Evolutionary conservation across 2,113 vertebrate genomes (phyloP), one percentile per base, ranked within the genome.

Genomic region (Mus spicilegus): DNA sequence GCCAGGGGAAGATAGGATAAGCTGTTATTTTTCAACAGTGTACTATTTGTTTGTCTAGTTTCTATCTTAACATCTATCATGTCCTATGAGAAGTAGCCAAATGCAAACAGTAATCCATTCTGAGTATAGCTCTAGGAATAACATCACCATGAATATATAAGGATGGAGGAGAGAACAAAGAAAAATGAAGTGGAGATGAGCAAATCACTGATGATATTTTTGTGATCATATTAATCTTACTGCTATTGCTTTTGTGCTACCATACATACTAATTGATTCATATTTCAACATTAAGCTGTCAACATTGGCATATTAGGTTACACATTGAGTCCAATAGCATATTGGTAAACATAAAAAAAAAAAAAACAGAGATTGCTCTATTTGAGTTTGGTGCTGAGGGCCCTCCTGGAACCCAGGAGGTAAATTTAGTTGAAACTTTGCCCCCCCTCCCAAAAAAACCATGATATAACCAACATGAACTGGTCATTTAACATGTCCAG

Each of bases 391-490:
- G 67, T 84, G 75, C 39, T 77, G 20, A 91, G 11, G 19, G 12
- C 8, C 13, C 75, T 61, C 17, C n/a, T 5, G 28, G n/a, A 26
- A 73, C 6, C 19, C 22, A 77, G 39, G 28, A 75, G 42, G 30
- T 63, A 91, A 94, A 93, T 67, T 88, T 94, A 93, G 65, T 90
- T 94, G 72, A 91, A 56, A 96, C 69, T n/a, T 72, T 85, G 4
- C 17, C 88, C 42, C 42, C 42, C 49, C n/a, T n/a, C n/a, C 22
- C 22, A 63, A 63, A 67, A 69, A 51, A 86, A 30, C 67, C 67
- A 14, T 73, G 85, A 58, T 39, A 91, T 0, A 94, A 67, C 17
- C 78, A 90, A 88, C 4, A 39, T 49, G 54, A 72, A 75, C 33
- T 65, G 30, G 24, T 88, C 42, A 87, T 9, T 76, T 77, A 54